Conservation (phyloP, 1,140 invertebrate genomes). For the Papilio xuthus region DNA sequence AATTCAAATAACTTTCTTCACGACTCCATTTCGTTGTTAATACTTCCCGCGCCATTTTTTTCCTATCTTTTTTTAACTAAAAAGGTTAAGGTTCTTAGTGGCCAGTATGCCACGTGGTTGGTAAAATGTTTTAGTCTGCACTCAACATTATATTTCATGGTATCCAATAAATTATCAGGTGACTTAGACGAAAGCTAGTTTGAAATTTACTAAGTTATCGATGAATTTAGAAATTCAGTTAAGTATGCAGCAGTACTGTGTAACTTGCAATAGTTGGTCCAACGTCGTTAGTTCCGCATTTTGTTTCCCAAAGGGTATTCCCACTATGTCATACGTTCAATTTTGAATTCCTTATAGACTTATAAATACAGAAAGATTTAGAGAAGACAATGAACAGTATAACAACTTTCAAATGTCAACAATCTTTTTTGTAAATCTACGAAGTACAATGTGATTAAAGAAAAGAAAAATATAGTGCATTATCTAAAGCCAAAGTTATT, state of each 20-base stretch:
- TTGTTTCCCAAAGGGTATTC: not conserved
- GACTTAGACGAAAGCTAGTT: slow-evolving; percentile 1
- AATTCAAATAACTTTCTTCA: too few species aligned
- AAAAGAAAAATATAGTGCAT: not conserved
- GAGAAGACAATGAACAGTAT: too few species aligned
- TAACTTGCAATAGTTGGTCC: slow-evolving; percentile 23
- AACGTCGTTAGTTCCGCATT: not conserved
- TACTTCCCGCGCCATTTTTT: too few species aligned
- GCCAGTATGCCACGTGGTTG: too few species aligned
- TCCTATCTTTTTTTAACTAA: too few species aligned
- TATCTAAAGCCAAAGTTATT: not conserved
- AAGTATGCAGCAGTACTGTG: slow-evolving; percentile 18
- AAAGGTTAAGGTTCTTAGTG: too few species aligned
- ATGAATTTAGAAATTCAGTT: not conserved
- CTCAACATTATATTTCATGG: not conserved
- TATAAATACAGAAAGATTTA: not conserved
- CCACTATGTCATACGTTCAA: not conserved
- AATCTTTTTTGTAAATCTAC: too few species aligned
- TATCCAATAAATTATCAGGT: not conserved
- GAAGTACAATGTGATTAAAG: too few species aligned
- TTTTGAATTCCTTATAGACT: not conserved
- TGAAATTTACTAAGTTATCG: slow-evolving; percentile 1
- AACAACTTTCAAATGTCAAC: too few species aligned
- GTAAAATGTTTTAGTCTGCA: too few species aligned
- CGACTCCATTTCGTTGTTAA: too few species aligned